Evolutionary conservation across 2,113 vertebrate species (phyloP).

Genomic region (Ciconia maguari): DNA sequence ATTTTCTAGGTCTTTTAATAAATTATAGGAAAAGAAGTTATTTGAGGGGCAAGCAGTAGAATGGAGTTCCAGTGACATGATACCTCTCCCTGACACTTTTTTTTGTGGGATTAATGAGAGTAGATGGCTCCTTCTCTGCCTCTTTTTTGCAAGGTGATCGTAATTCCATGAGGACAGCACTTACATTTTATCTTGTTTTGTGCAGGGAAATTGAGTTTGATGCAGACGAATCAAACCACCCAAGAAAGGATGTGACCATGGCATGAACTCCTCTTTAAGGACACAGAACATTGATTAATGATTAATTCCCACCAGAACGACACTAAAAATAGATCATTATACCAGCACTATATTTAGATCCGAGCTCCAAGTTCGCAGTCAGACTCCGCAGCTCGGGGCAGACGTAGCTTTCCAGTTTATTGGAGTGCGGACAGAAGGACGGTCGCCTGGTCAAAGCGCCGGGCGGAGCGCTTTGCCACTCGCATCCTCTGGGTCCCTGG

Average conservation of each 20-base stretch:
- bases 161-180: not conserved
- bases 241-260: not conserved
- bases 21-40: constrained; percentile 37
- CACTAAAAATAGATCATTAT: not conserved
- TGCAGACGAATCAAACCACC: not conserved
- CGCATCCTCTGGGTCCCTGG: not conserved
- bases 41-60: not conserved
- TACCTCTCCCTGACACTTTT: not conserved
- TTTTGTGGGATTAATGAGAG: not conserved
- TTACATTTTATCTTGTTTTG: not conserved
- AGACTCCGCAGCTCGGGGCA: not conserved
- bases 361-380: not conserved
- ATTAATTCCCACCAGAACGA: not conserved
- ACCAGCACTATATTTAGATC: not conserved
- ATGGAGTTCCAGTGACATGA: not conserved
- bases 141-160: not conserved
- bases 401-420: not conserved
- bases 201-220: not conserved
- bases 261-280: not conserved
- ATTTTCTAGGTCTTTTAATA: constrained; percentile 49
- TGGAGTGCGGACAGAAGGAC: not conserved
- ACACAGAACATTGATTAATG: not conserved
- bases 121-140: not conserved
- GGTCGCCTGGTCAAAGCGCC: not conserved
- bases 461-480: not conserved